A percentile compares a stretch with the other conserved stretches of the same genome.
These are phyloP conservation scores for Oncorhynchus nerka DNA, from an alignment of 2,113 vertebrate genomes.

Conservation along the genomic window DNA sequence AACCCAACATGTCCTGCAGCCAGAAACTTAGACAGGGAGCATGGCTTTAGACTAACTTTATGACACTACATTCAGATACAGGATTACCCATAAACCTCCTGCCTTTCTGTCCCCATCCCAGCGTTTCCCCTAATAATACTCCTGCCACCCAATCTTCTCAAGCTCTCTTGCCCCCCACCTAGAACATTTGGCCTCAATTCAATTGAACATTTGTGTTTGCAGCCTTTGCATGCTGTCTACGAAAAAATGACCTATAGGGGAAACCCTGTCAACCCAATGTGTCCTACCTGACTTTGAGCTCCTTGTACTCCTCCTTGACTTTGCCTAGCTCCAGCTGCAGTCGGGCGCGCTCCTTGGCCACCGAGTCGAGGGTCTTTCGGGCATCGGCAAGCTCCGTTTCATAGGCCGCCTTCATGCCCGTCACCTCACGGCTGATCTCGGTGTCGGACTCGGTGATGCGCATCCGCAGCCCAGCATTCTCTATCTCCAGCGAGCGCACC, in stretches of 20 bases:
- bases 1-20: too few species aligned
- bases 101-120: too few species aligned
- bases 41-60: not conserved
- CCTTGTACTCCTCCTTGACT: slow-evolving; percentile 89
- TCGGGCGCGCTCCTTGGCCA: slow-evolving; percentile 92
- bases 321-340: slow-evolving; percentile 93
- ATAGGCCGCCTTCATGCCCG: slow-evolving; percentile 89
- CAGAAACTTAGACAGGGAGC: not conserved
- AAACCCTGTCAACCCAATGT: not conserved
- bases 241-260: not conserved
- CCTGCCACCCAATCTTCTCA: too few species aligned
- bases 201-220: too few species aligned
- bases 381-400: slow-evolving; percentile 93
- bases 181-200: too few species aligned
- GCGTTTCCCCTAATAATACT: too few species aligned
- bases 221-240: not conserved
- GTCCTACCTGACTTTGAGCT: slow-evolving; percentile 90
- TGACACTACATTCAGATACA: not conserved
- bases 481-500: slow-evolving; percentile 92
- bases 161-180: too few species aligned
- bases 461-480: slow-evolving; percentile 87
- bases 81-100: too few species aligned
- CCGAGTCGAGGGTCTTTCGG: slow-evolving; percentile 92
- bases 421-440: slow-evolving; percentile 82
- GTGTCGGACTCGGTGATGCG: slow-evolving; percentile 94